These are phyloP conservation scores for Mormyrops attenuatus DNA, from an alignment of 2,797 vertebrate genomes.

Conservation along the genomic window DNA sequence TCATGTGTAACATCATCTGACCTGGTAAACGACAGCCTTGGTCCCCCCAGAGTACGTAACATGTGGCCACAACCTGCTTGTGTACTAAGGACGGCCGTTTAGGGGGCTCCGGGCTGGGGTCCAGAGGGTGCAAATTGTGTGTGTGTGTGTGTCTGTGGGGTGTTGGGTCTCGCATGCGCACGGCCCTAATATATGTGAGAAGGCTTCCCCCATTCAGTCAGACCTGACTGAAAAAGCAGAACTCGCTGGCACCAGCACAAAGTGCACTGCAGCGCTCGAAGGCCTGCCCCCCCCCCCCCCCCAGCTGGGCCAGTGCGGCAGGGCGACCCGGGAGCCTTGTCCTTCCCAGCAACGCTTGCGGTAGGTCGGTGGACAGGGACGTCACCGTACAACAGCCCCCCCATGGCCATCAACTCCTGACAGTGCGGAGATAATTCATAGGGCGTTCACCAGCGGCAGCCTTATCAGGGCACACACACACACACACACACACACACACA, in stretches of 20 bases:
- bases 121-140: background rate
- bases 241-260: slow-evolving; percentile 21
- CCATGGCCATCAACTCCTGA: slow-evolving; percentile 20
- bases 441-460: slow-evolving; percentile 28
- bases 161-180: background rate
- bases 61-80: background rate
- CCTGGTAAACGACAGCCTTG: background rate
- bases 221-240: slow-evolving; percentile 20
- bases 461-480: slow-evolving; percentile 38
- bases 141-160: background rate
- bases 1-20: background rate
- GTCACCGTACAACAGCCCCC: background rate
- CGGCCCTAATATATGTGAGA: background rate
- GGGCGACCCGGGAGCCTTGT: background rate
- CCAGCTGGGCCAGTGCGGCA: background rate
- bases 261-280: background rate
- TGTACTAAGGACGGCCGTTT: background rate
- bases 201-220: background rate
- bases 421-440: slow-evolving; percentile 39
- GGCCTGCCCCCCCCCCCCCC: background rate
- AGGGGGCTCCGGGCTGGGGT: background rate
- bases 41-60: background rate
- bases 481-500: background rate
- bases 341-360: background rate
- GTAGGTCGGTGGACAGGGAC: background rate